Evolutionary conservation across 2,888 invertebrate genomes (phyloP), one percentile per base, ranked within the genome.

Genomic region (Dermolepida albohirtum): DNA sequence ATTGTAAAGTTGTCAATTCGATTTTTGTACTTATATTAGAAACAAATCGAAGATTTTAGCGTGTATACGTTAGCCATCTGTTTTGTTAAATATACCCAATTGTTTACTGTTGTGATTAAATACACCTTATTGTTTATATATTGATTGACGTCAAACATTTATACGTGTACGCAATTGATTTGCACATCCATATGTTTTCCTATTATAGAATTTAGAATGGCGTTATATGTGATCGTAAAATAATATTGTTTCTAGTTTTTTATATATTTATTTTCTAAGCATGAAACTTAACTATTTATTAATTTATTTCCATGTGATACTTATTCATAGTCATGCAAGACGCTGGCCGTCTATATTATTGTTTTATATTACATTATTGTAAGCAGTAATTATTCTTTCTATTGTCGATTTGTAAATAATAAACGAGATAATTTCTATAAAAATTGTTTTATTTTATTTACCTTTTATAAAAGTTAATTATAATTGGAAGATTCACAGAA

Each of bases 291-390:
- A 11, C 22, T 59, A 62, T 62, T 62, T 62, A 62, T 62, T 62
- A 62, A 62, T 34, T 62, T 62, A 47, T 62, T 62, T 44, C 29
- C 29, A 14, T 62, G 59, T 62, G 59, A 62, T 62, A 57, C 22
- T 44, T 44, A 17, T 54, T 57, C 22, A 2, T 57, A 57, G 57
- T 57, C 57, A 62, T 62, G 29, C 16, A 47, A 47, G 47, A 62
- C 34, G 59, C 59, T 62, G 59, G 59, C 5, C 47, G 59, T 62
- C 47, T 34, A 43, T 62, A 62, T 22, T 49, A 49, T 49, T 49
- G 8, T 49, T 22, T 49, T 22, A 49, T 49, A 49, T 11, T 49
- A 49, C 0, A 22, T 17, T 34, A 34, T 34, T 34, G 6, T 34
- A 34, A 10, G 34, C 34, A 34, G 34, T 34, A 34, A 34, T 34